Percentiles rank a stretch among this genome's conserved stretches.
Evolutionary conservation across 2,797 vertebrate species (phyloP).

Genomic region (Luscinia luscinia): DNA sequence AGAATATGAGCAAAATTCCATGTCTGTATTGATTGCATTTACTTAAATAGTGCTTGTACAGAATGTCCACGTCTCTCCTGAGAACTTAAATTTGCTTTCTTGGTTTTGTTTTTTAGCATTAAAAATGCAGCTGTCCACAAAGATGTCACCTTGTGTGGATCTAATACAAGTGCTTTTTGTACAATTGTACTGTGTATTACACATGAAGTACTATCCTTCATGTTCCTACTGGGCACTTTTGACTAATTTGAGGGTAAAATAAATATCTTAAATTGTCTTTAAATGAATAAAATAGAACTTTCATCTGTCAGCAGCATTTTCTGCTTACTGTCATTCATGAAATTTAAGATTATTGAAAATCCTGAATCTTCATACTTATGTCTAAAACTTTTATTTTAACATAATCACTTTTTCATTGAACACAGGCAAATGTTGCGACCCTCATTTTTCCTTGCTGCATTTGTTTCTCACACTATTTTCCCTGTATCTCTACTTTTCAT

Average conservation of each 20-base stretch:
- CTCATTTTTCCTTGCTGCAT: neutral
- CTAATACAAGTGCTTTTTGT: neutral
- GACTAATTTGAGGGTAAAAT: neutral
- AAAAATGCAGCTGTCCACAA: neutral
- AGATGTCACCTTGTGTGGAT: neutral
- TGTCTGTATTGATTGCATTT: neutral
- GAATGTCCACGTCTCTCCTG: neutral
- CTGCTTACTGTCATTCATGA: neutral
- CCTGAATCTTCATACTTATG: neutral
- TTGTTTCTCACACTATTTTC: neutral
- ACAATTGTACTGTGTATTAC: neutral
- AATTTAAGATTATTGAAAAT: neutral
- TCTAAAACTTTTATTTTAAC: neutral
- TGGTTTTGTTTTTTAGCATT: neutral
- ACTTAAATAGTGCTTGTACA: neutral
- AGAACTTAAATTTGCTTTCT: neutral
- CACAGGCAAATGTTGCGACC: neutral
- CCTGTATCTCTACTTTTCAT: neutral
- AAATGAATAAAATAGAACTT: neutral
- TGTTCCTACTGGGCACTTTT: neutral
- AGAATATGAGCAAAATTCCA: neutral
- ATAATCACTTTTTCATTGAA: neutral
- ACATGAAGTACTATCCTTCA: neutral
- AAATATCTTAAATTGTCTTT: neutral
- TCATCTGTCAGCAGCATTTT: neutral